Percentiles rank a stretch among this genome's conserved stretches.
Conservation (phyloP, 2,888 invertebrate genomes). For the Dryobota labecula region DNA sequence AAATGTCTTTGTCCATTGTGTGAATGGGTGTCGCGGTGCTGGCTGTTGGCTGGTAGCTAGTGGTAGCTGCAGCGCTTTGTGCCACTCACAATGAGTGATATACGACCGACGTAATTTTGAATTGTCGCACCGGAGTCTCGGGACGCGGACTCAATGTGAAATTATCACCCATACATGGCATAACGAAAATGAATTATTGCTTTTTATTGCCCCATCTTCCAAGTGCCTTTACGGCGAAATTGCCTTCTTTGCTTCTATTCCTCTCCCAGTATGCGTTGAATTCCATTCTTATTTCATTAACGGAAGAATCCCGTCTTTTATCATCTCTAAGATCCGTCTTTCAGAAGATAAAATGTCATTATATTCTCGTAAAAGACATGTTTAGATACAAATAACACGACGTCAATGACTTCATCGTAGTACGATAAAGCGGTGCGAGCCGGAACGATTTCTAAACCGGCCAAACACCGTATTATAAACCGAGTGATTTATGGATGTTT, state of each 20-base stretch:
- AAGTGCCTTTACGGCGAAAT: constrained; percentile 78
- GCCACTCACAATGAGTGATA: constrained; percentile 90
- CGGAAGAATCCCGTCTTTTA: constrained; percentile 65
- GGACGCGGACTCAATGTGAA: constrained; percentile 84
- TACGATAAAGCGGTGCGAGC: constrained; percentile 73
- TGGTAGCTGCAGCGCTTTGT: constrained; percentile 86
- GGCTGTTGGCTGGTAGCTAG: constrained; percentile 83
- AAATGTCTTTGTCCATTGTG: constrained; percentile 87
- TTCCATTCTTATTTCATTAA: constrained; percentile 71
- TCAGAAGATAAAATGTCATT: constrained; percentile 79
- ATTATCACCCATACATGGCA: constrained; percentile 89
- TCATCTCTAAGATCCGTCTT: constrained; percentile 72
- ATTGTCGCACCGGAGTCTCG: constrained; percentile 85
- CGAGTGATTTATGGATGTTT: constrained; percentile 88
- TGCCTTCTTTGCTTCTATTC: constrained; percentile 73
- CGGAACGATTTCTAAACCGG: constrained; percentile 82
- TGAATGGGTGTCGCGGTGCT: constrained; percentile 82
- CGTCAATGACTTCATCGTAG: constrained; percentile 84
- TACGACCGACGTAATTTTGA: constrained; percentile 88
- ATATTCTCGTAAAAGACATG: constrained; percentile 81
- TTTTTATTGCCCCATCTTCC: constrained; percentile 81
- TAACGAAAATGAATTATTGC: constrained; percentile 90
- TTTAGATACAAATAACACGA: constrained; percentile 77
- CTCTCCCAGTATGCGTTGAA: constrained; percentile 69
- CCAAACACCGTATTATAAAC: constrained; percentile 84